Evolutionary conservation across 2,113 vertebrate species (phyloP).

Genomic region (Nesospiza acunhae): DNA sequence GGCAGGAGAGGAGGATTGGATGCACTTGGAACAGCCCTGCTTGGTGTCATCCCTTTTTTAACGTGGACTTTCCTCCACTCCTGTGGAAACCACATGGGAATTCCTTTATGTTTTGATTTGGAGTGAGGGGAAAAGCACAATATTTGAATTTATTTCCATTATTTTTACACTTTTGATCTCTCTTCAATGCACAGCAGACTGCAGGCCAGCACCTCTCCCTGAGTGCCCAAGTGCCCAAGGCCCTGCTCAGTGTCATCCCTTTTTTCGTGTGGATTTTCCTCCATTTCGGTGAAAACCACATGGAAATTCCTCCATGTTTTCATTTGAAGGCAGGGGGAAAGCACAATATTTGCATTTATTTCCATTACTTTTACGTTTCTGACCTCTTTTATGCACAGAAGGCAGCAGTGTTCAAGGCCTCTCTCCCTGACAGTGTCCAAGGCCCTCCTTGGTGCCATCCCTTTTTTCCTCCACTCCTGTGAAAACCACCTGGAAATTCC

Average conservation of each 20-base stretch:
- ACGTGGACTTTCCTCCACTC: background rate
- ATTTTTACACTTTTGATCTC: too few relatives aligned
- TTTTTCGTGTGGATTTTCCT: too few relatives aligned
- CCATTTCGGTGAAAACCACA: background rate
- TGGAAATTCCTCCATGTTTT: background rate
- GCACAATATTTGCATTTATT: too few relatives aligned
- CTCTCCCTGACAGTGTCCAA: too few relatives aligned
- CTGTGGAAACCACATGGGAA: background rate
- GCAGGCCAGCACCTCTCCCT: too few relatives aligned
- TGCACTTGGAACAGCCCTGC: background rate
- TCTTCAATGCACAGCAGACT: too few relatives aligned
- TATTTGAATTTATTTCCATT: too few relatives aligned
- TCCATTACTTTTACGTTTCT: too few relatives aligned
- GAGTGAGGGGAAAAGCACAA: background rate
- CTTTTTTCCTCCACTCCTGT: accelerated
- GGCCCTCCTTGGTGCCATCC: background rate
- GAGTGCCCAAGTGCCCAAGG: too few relatives aligned
- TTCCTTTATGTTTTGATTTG: background rate
- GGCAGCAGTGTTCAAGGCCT: too few relatives aligned
- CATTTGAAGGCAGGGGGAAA: background rate
- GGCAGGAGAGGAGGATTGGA: background rate
- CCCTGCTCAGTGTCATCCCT: too few relatives aligned
- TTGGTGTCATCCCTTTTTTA: background rate
- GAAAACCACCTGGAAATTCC: background rate
- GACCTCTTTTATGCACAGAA: too few relatives aligned